Conservation (phyloP, 2,113 vertebrate species). For the Cavia aperea region DNA sequence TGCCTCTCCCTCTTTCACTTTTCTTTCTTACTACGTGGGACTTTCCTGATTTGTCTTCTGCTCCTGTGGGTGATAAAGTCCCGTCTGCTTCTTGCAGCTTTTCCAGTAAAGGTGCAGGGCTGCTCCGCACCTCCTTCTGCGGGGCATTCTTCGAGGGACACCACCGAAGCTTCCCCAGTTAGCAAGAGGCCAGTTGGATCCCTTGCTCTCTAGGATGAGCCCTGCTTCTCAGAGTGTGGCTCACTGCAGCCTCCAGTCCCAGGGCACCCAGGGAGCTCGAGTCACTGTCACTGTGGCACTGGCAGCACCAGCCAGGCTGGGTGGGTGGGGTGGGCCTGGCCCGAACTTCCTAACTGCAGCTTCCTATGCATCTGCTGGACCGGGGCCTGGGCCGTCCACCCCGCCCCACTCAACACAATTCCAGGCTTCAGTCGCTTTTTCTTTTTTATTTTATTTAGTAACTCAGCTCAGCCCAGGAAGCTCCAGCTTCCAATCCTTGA, state of each 20-base stretch:
- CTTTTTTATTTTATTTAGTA: conserved; percentile 81
- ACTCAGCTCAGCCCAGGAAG: conserved; percentile 79
- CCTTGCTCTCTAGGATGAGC: not conserved
- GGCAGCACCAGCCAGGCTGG: not conserved
- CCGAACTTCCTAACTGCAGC: not conserved
- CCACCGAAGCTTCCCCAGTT: not conserved
- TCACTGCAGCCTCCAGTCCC: not conserved
- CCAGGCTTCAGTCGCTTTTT: conserved; percentile 71
- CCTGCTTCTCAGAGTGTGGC: not conserved
- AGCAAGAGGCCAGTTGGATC: not conserved
- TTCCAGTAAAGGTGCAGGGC: not conserved
- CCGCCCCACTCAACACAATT: conserved; percentile 67
- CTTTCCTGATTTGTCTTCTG: not conserved
- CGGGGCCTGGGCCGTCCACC: conserved; percentile 49
- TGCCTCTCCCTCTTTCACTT: not conserved
- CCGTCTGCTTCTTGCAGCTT: not conserved
- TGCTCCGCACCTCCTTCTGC: not conserved
- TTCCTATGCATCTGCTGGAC: conserved; percentile 30
- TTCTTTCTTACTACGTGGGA: not conserved
- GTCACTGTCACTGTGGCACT: not conserved
- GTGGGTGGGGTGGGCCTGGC: not conserved
- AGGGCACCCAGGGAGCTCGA: rapidly evolving
- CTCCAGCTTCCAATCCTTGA: conserved; percentile 62
- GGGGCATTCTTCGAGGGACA: not conserved
- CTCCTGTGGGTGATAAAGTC: rapidly evolving